A percentile compares a stretch with the other conserved stretches of the same genome.
Evolutionary conservation across 2,888 invertebrate species (phyloP).

Genomic region (Apodemia duryi): DNA sequence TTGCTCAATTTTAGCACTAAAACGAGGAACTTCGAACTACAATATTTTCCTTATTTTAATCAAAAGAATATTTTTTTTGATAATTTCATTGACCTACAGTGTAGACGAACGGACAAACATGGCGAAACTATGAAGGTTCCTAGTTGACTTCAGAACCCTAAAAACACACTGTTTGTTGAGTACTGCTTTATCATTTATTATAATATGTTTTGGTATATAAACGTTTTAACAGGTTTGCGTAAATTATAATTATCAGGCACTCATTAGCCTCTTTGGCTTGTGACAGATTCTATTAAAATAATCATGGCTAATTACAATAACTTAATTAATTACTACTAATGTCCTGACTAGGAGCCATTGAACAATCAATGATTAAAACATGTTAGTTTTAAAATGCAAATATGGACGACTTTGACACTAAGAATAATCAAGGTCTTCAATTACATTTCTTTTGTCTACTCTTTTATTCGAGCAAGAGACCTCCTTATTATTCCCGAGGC

Average conservation of each 20-base stretch:
- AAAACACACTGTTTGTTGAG: background rate
- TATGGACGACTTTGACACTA: background rate
- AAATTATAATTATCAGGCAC: background rate
- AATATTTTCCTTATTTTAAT: too few species aligned
- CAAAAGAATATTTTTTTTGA: too few species aligned
- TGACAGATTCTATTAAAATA: background rate
- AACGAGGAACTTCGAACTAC: too few species aligned
- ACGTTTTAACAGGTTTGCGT: background rate
- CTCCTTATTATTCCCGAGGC: background rate
- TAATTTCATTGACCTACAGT: too few species aligned
- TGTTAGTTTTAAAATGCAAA: background rate
- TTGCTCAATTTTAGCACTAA: too few species aligned
- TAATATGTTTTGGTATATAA: background rate
- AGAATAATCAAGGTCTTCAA: background rate
- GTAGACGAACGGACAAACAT: too few species aligned
- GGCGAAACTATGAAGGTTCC: too few species aligned
- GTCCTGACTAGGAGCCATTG: background rate
- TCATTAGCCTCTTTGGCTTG: background rate
- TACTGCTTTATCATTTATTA: background rate
- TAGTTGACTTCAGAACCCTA: background rate
- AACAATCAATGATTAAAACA: conserved; percentile 3
- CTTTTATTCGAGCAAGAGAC: too few species aligned
- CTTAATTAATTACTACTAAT: background rate
- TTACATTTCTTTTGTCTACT: background rate
- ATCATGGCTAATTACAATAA: background rate